Evolutionary conservation across 2,113 vertebrate species (phyloP).

Genomic region (Acrocephalus arundinaceus): DNA sequence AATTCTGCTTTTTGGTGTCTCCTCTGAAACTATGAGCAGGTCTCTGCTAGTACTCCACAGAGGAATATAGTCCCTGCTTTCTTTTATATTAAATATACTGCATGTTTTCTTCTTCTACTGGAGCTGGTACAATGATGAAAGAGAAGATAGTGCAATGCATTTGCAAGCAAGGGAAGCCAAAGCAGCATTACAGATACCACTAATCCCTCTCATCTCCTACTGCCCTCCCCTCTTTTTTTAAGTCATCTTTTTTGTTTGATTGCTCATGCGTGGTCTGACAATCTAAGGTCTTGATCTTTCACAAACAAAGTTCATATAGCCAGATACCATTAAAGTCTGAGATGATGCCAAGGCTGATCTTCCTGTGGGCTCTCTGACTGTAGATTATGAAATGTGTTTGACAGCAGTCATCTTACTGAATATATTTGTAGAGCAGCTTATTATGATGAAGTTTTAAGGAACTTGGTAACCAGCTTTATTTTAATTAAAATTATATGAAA

Average conservation of each 20-base stretch:
- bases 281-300: neutral
- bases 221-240: fast-evolving
- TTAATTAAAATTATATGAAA: neutral
- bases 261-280: neutral
- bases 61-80: neutral
- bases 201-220: neutral
- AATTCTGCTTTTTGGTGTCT: neutral
- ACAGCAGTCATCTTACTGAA: neutral
- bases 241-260: neutral
- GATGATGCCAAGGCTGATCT: neutral
- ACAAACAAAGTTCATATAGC: neutral
- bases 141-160: neutral
- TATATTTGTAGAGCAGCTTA: neutral
- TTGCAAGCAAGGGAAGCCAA: neutral
- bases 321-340: neutral
- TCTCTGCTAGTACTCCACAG: neutral
- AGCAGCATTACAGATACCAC: neutral
- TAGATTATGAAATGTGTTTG: neutral
- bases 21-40: neutral
- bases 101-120: neutral
- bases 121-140: neutral
- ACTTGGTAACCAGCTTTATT: neutral
- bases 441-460: neutral
- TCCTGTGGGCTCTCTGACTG: neutral
- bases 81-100: neutral